Evolutionary conservation across 2,888 invertebrate species (phyloP).

Genomic region (Nebria salina): DNA sequence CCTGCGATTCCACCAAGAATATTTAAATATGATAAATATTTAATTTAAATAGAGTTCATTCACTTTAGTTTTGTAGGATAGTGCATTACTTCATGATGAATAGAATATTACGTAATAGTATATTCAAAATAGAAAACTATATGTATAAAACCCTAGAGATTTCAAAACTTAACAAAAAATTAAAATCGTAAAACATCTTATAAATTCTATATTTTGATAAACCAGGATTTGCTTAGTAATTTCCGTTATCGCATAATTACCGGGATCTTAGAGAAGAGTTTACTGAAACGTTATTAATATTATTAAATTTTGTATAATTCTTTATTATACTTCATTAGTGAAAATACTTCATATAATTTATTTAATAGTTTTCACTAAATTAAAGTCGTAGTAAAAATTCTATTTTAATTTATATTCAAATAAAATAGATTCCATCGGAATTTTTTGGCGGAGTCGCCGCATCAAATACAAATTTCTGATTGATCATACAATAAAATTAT

Average conservation of each 20-base stretch:
- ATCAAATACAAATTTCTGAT: too few relatives aligned
- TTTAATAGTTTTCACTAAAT: too few relatives aligned
- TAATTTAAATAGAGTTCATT: not conserved
- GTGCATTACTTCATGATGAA: not conserved
- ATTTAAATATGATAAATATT: not conserved
- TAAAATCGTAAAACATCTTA: not conserved
- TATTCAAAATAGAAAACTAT: not conserved
- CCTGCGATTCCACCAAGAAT: not conserved
- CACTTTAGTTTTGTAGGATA: not conserved
- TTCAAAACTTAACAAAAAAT: too few relatives aligned
- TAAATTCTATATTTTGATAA: not conserved
- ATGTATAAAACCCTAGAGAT: not conserved
- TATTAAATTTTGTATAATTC: too few relatives aligned
- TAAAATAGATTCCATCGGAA: too few relatives aligned
- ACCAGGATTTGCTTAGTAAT: not conserved
- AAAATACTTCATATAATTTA: too few relatives aligned
- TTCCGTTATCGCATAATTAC: not conserved
- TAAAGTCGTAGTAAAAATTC: too few relatives aligned
- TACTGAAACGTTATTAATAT: too few relatives aligned
- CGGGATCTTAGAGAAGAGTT: not conserved
- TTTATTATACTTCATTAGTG: too few relatives aligned
- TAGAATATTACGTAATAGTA: not conserved
- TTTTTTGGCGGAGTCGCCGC: too few relatives aligned
- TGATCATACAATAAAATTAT: too few relatives aligned
- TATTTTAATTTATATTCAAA: too few relatives aligned